Percentiles rank a stretch among this genome's conserved stretches.
Evolutionary conservation across 2,888 invertebrate genomes (phyloP).

Genomic region (Melanostoma scalare): DNA sequence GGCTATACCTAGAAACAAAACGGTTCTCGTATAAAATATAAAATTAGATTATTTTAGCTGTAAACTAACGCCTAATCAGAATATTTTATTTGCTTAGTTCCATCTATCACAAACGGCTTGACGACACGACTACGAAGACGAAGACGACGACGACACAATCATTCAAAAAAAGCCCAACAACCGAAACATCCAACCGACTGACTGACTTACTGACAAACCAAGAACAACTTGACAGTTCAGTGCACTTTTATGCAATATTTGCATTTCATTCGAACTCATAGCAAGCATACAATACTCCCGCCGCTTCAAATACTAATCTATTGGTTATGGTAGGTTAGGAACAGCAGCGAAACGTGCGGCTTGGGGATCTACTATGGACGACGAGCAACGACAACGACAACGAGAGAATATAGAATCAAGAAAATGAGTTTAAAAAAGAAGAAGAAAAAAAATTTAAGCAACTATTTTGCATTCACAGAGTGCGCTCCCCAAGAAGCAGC

Average conservation of each 20-base stretch:
- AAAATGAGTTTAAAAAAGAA: conserved; percentile 14
- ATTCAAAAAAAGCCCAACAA: conserved; percentile 25
- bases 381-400: conserved; percentile 19
- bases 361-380: background rate
- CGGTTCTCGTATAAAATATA: conserved; percentile 64
- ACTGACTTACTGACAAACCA: conserved; percentile 23
- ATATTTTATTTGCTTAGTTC: conserved; percentile 65
- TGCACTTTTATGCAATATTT: conserved; percentile 72
- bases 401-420: conserved; percentile 57
- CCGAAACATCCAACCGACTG: background rate
- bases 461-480: conserved; percentile 71
- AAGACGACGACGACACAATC: conserved; percentile 36
- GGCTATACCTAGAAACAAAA: conserved; percentile 51
- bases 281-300: conserved; percentile 20
- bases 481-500: conserved; percentile 61
- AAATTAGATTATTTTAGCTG: conserved; percentile 73
- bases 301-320: conserved; percentile 72
- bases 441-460: conserved; percentile 13
- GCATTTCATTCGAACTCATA: conserved; percentile 67
- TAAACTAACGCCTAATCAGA: conserved; percentile 73
- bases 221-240: conserved; percentile 69
- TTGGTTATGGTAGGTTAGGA: conserved; percentile 70
- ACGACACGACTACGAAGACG: conserved; percentile 8
- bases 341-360: background rate
- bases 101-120: conserved; percentile 35